These are phyloP conservation scores for Ellobium chinense DNA, from an alignment of 2,888 invertebrate genomes.

Conservation along the genomic window DNA sequence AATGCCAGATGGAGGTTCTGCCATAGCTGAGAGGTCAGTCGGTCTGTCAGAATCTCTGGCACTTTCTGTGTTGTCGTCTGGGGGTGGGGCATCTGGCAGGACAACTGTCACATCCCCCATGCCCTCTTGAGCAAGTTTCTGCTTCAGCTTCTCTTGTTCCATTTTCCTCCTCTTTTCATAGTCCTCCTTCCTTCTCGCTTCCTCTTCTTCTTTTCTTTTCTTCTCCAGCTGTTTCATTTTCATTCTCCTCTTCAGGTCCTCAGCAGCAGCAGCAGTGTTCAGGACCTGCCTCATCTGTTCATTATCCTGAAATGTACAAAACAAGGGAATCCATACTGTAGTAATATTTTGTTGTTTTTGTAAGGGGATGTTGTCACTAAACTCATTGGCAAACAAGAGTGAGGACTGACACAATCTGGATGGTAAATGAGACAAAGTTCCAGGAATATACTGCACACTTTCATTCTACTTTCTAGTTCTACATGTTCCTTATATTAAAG, in stretches of 20 bases:
- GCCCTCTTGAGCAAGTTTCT: constrained; percentile 64
- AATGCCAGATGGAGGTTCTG: constrained; percentile 50
- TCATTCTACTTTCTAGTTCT: too few relatives aligned
- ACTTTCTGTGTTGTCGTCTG: constrained; percentile 47
- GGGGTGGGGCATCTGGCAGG: constrained; percentile 55
- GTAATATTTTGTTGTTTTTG: too few relatives aligned
- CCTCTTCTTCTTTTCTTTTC: constrained; percentile 16
- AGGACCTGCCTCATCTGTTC: constrained; percentile 16
- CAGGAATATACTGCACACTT: too few relatives aligned
- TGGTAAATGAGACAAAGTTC: too few relatives aligned
- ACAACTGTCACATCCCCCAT: constrained; percentile 61
- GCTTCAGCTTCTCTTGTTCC: constrained; percentile 54
- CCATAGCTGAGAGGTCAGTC: constrained; percentile 37
- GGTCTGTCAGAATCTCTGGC: constrained; percentile 38
- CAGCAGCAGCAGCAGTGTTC: background rate
- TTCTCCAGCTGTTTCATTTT: constrained; percentile 22
- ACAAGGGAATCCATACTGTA: too few relatives aligned
- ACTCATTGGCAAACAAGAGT: too few relatives aligned
- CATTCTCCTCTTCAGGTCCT: background rate
- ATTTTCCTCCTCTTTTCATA: constrained; percentile 46
- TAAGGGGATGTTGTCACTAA: too few relatives aligned
- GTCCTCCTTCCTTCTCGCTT: constrained; percentile 42
- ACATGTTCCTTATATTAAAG: too few relatives aligned
- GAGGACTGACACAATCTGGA: too few relatives aligned
- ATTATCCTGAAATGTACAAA: constrained; percentile 1